These are phyloP conservation scores for Galemys pyrenaicus DNA, from an alignment of 2,113 vertebrate genomes.

Conservation along the genomic window DNA sequence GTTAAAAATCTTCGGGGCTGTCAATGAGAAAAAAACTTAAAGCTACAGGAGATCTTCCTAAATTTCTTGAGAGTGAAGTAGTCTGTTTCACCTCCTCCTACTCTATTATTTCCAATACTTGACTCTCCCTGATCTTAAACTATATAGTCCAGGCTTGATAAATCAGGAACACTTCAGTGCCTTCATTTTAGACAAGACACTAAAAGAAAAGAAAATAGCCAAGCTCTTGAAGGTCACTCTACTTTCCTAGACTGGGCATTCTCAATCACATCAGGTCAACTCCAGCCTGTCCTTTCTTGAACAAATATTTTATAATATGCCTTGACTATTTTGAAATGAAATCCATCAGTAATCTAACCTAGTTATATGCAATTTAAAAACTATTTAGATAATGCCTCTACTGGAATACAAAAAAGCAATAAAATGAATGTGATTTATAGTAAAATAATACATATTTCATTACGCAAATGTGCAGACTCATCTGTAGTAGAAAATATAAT, in stretches of 20 bases:
- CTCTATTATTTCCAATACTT: neutral
- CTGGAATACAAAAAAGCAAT: neutral
- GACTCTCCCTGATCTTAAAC: neutral
- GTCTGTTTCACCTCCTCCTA: neutral
- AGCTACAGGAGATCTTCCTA: neutral
- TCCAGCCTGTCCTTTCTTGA: neutral
- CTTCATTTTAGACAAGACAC: neutral
- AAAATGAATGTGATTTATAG: neutral
- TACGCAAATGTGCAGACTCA: neutral
- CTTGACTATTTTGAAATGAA: neutral
- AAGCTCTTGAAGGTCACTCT: neutral
- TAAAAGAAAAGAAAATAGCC: neutral
- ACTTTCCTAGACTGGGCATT: neutral
- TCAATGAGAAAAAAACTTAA: constrained; percentile 10
- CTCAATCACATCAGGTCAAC: neutral
- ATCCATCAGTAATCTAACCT: neutral
- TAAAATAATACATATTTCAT: neutral
- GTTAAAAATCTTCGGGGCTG: constrained; percentile 31
- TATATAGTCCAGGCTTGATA: neutral
- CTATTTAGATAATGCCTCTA: neutral
- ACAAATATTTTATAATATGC: neutral
- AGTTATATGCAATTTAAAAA: neutral
- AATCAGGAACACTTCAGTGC: neutral
- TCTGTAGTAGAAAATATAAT: neutral
- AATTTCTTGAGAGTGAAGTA: neutral